These are phyloP conservation scores for Netta rufina DNA, from an alignment of 2,797 vertebrate species.

Conservation along the genomic window DNA sequence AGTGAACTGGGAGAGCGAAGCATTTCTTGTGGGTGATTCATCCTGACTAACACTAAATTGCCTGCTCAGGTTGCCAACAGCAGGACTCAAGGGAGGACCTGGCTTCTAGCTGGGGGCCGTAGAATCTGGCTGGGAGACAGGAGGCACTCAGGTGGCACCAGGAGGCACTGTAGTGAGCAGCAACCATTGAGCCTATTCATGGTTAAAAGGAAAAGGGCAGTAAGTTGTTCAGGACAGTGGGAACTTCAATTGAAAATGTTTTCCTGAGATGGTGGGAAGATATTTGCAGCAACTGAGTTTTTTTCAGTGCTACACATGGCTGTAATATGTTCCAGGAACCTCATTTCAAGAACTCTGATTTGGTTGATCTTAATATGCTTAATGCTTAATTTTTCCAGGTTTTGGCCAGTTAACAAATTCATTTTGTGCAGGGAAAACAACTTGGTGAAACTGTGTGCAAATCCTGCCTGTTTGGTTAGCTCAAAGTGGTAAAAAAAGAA, in stretches of 20 bases:
- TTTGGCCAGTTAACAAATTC: background rate
- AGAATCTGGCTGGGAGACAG: background rate
- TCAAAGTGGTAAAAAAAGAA: background rate
- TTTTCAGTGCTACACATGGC: background rate
- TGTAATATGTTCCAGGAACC: background rate
- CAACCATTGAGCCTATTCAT: background rate
- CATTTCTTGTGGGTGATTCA: conserved; percentile 25
- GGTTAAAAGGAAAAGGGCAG: background rate
- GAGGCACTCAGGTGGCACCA: background rate
- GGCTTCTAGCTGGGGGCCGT: background rate
- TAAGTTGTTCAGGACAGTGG: background rate
- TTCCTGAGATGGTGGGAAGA: background rate
- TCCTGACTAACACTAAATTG: background rate
- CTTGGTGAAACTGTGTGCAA: background rate
- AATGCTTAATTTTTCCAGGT: background rate
- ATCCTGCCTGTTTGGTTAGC: background rate
- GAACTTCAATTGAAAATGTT: background rate
- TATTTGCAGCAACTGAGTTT: background rate
- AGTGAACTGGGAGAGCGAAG: background rate
- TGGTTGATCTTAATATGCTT: background rate
- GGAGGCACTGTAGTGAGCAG: background rate
- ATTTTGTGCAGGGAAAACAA: background rate
- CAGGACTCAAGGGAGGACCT: background rate
- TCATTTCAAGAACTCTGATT: background rate
- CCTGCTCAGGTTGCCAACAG: background rate